These are phyloP conservation scores for Lepas anatifera DNA, from an alignment of 2,888 invertebrate genomes.

Conservation along the genomic window DNA sequence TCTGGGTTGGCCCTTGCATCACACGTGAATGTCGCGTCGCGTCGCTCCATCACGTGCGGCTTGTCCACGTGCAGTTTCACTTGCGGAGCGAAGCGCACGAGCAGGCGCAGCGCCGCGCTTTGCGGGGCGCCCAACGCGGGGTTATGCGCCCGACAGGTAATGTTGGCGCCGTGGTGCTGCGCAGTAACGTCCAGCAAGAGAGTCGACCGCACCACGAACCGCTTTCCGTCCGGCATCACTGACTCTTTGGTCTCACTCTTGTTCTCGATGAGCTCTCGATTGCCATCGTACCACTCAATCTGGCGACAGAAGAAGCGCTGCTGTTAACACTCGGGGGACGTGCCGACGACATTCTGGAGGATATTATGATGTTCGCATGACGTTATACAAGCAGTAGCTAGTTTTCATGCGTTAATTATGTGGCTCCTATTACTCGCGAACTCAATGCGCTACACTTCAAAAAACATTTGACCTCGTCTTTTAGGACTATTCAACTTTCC, in stretches of 20 bases:
- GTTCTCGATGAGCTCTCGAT: conserved; percentile 25
- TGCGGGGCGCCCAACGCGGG: conserved; percentile 31
- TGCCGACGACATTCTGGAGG: no score
- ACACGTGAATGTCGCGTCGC: conserved; percentile 34
- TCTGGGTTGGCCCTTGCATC: conserved; percentile 35
- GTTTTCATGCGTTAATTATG: no score
- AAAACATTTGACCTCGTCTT: no score
- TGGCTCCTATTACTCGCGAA: no score
- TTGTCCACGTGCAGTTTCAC: conserved; percentile 28
- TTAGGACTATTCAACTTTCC: no score
- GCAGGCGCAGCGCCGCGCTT: conserved; percentile 24
- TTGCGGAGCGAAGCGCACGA: conserved; percentile 31
- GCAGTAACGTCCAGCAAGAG: conserved; percentile 33
- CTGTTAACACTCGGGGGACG: no score
- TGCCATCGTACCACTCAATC: conserved; percentile 29
- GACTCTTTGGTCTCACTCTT: conserved; percentile 25
- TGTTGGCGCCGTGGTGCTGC: conserved; percentile 32
- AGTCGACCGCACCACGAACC: conserved; percentile 32
- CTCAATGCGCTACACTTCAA: no score
- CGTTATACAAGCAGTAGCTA: no score
- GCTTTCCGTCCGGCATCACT: conserved; percentile 30
- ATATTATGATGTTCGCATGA: no score
- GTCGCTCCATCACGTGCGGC: conserved; percentile 29
- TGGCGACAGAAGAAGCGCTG: no score
- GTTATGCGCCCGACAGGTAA: conserved; percentile 34